These are phyloP conservation scores for Linepithema humile DNA, from an alignment of 1,140 invertebrate genomes.

Conservation along the genomic window DNA sequence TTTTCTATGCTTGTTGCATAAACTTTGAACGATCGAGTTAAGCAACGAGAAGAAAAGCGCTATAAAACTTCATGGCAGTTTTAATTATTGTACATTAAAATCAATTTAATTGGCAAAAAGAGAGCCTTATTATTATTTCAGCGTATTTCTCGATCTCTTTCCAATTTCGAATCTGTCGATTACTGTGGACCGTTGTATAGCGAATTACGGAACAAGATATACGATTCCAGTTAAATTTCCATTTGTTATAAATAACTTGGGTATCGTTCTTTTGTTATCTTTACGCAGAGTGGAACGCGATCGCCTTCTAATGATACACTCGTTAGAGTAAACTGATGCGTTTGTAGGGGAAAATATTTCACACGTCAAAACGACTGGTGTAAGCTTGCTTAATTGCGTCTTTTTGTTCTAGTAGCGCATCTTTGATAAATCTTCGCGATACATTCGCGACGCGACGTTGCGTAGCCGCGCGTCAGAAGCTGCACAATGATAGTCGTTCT, in stretches of 20 bases:
- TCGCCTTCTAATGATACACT: too few species aligned
- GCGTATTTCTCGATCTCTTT: neutral
- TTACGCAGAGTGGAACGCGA: too few species aligned
- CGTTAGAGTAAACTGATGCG: too few species aligned
- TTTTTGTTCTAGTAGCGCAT: neutral
- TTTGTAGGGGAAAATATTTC: neutral
- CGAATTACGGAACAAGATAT: neutral
- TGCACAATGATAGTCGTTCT: conserved; percentile 28
- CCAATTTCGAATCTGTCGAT: neutral
- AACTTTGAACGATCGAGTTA: neutral
- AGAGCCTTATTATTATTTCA: neutral
- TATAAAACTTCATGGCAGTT: neutral
- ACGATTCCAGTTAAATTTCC: too few species aligned
- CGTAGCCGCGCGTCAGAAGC: conserved; percentile 6
- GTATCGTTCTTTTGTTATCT: too few species aligned
- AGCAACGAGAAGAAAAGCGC: neutral
- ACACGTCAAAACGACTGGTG: neutral
- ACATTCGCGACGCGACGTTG: neutral
- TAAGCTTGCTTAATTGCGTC: neutral
- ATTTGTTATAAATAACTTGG: too few species aligned
- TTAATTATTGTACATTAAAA: conserved; percentile 6
- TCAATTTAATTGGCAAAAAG: neutral
- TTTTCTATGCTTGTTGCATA: neutral
- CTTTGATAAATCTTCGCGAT: neutral
- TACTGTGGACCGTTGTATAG: neutral